phyloP scores from a whole-genome alignment of 1,140 invertebrate genomes.

The Meloidogyne chitwoodi region DNA sequence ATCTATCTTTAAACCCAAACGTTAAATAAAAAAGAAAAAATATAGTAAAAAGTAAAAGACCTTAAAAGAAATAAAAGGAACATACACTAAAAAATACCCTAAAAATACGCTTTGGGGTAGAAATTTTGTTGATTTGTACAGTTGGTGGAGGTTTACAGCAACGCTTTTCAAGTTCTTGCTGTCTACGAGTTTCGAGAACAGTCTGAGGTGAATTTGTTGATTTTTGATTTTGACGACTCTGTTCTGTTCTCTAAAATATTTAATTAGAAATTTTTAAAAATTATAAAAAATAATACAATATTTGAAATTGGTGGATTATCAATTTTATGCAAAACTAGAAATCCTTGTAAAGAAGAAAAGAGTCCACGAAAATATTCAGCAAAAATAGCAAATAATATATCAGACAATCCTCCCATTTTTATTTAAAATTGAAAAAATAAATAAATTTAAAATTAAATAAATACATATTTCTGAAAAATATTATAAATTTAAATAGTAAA shows the following conservation, averaged over 20 bases:
- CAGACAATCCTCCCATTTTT: not conserved
- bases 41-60: not conserved
- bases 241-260: slow-evolving; percentile 24
- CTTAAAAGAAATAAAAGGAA: not conserved
- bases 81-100: slow-evolving; percentile 1
- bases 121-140: slow-evolving; percentile 18
- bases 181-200: slow-evolving; percentile 27
- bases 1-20: no score
- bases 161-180: slow-evolving; percentile 21
- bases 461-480: not conserved
- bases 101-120: slow-evolving; percentile 27
- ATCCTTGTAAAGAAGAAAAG: slow-evolving; percentile 38
- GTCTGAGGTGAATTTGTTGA: slow-evolving; percentile 10
- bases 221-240: slow-evolving; percentile 9
- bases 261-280: not conserved
- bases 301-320: slow-evolving; percentile 15
- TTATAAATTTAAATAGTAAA: not conserved
- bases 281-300: slow-evolving; percentile 7
- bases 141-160: slow-evolving; percentile 9
- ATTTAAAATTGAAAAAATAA: slow-evolving; percentile 7
- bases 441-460: not conserved
- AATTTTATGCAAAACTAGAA: slow-evolving; percentile 40
- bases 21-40: not conserved
- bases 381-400: slow-evolving; percentile 32
- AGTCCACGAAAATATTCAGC: slow-evolving; percentile 41